Conservation (phyloP, 2,888 invertebrate species). For the Drosophila rellima region DNA sequence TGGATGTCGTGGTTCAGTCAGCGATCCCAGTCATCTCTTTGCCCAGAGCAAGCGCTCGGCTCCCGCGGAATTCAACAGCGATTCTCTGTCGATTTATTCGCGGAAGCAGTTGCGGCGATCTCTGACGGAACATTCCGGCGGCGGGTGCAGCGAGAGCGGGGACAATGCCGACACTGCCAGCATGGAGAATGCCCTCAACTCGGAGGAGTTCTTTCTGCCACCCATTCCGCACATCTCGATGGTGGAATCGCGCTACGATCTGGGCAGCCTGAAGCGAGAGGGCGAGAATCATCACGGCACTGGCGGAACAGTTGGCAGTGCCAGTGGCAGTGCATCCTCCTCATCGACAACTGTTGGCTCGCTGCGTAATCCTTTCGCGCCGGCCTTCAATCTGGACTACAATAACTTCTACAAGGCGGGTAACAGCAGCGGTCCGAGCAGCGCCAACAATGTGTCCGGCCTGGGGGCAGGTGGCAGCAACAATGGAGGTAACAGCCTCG, state of each 20-base stretch:
- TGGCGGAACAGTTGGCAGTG: conserved; percentile 16
- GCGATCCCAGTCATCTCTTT: conserved; percentile 49
- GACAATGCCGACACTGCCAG: conserved; percentile 77
- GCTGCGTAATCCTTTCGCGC: conserved; percentile 77
- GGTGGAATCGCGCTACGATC: conserved; percentile 84
- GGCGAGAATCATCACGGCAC: conserved; percentile 70
- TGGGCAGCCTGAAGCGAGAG: conserved; percentile 84
- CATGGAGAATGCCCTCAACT: conserved; percentile 82
- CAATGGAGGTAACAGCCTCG: conserved; percentile 36
- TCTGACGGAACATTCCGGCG: conserved; percentile 62
- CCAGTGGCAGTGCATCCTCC: conserved; percentile 42
- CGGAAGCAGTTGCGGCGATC: conserved; percentile 83
- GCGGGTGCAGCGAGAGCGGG: conserved; percentile 54
- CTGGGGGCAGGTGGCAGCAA: conserved; percentile 41
- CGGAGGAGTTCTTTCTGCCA: conserved; percentile 85
- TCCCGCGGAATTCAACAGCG: conserved; percentile 81
- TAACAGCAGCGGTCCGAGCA: conserved; percentile 51
- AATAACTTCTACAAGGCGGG: conserved; percentile 82
- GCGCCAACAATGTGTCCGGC: conserved; percentile 45
- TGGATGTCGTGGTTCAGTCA: conserved; percentile 27
- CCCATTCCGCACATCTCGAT: conserved; percentile 85
- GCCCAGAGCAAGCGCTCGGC: conserved; percentile 72
- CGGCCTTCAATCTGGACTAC: conserved; percentile 83
- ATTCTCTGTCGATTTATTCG: conserved; percentile 84
- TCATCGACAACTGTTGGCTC: conserved; percentile 64